phyloP scores from a whole-genome alignment of 2,113 vertebrate species.

The Ceuthmochares aereus region DNA sequence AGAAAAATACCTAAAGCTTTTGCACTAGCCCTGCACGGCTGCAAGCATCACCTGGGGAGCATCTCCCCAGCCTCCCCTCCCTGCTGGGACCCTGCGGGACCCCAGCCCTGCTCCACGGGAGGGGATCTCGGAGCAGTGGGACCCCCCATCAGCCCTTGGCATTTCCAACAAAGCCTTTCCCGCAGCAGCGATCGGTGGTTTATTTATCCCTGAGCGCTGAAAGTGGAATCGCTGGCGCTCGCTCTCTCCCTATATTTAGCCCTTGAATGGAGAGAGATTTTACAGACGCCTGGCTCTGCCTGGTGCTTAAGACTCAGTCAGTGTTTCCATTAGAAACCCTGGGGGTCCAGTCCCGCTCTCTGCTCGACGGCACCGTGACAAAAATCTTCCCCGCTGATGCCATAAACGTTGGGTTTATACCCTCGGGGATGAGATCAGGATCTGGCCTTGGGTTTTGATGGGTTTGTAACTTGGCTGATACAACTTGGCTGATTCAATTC shows the following conservation, averaged over 20 bases:
- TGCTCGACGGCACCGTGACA: background rate
- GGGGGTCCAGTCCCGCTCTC: background rate
- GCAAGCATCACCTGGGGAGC: background rate
- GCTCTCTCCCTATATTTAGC: conserved; percentile 69
- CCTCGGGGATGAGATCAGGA: conserved; percentile 36
- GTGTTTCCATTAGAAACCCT: conserved; percentile 59
- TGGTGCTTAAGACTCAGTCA: conserved; percentile 49
- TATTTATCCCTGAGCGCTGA: background rate
- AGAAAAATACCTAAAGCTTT: rapidly evolving
- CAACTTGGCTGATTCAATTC: conserved; percentile 56
- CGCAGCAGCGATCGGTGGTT: background rate
- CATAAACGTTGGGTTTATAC: background rate
- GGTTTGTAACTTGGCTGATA: conserved; percentile 43
- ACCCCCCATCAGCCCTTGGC: background rate
- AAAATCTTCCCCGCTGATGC: background rate
- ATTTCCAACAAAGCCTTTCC: background rate
- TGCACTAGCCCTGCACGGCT: rapidly evolving
- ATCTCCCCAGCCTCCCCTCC: background rate
- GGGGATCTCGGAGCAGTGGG: background rate
- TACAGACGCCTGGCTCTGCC: background rate
- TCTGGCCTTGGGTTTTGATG: conserved; percentile 37
- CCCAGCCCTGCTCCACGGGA: background rate
- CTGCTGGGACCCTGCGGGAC: rapidly evolving
- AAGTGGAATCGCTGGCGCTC: background rate
- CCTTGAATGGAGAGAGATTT: conserved; percentile 61